A percentile compares a stretch with the other conserved stretches of the same genome.
Evolutionary conservation across 2,113 vertebrate genomes (phyloP).

Genomic region (Sphyrna mokarran): DNA sequence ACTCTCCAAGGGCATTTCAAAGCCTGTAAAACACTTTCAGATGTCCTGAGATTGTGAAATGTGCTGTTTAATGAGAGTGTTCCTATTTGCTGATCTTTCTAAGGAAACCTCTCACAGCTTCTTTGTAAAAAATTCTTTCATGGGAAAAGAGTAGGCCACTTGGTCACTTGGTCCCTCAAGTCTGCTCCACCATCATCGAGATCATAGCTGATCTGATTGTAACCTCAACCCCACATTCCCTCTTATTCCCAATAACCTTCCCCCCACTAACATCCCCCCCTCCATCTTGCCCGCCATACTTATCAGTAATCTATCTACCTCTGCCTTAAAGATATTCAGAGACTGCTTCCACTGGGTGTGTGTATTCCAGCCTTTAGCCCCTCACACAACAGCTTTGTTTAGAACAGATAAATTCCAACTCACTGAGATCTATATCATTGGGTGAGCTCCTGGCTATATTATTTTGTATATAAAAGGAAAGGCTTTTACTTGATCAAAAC

Average conservation of each 20-base stretch:
- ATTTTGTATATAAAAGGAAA: background rate
- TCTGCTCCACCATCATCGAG: too few relatives aligned
- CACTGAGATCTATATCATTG: background rate
- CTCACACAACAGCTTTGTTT: background rate
- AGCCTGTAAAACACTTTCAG: background rate
- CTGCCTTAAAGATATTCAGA: too few relatives aligned
- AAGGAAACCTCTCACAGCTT: background rate
- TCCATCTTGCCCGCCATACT: too few relatives aligned
- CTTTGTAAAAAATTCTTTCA: background rate
- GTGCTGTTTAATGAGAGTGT: background rate
- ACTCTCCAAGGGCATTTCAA: background rate
- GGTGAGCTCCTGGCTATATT: background rate
- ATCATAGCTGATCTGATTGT: too few relatives aligned
- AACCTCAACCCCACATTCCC: too few relatives aligned
- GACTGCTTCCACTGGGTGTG: background rate
- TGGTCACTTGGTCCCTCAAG: too few relatives aligned
- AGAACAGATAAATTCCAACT: background rate
- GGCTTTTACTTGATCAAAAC: background rate
- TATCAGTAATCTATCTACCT: too few relatives aligned
- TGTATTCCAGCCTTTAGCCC: background rate
- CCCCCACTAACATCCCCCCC: too few relatives aligned
- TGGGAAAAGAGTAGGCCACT: background rate
- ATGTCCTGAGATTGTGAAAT: background rate
- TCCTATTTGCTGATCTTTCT: background rate
- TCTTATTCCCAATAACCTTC: too few relatives aligned